These are phyloP conservation scores for Balearica regulorum DNA, from an alignment of 2,797 vertebrate genomes.

Conservation along the genomic window DNA sequence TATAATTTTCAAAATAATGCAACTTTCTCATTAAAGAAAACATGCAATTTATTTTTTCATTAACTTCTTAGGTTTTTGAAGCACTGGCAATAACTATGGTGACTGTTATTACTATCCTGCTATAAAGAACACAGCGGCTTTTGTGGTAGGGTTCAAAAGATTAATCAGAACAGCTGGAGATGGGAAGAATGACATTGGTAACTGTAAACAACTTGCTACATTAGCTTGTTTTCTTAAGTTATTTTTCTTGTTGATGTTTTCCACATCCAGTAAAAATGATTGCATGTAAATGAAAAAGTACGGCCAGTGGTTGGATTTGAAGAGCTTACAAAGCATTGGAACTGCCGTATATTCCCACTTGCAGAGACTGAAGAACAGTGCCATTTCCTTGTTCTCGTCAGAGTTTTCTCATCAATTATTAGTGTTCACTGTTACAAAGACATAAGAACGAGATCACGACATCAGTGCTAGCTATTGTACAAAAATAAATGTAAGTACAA, in stretches of 20 bases:
- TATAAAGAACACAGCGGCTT: neutral
- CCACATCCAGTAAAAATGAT: neutral
- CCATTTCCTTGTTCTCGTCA: neutral
- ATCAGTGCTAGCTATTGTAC: neutral
- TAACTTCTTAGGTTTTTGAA: neutral
- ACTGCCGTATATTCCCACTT: neutral
- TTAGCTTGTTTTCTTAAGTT: neutral
- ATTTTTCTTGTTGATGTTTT: neutral
- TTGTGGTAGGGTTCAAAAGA: neutral
- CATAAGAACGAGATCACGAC: neutral
- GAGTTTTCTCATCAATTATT: neutral
- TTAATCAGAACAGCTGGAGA: neutral
- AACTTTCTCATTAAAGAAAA: neutral
- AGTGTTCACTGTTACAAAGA: neutral
- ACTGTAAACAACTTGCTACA: neutral
- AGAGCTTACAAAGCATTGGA: neutral
- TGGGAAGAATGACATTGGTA: neutral
- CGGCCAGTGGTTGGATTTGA: neutral
- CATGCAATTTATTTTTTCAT: neutral
- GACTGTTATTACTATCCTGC: neutral
- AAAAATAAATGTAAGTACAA: neutral
- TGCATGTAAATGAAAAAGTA: neutral
- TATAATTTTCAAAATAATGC: neutral
- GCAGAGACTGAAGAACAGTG: neutral
- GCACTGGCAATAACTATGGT: neutral